Evolutionary conservation across 1,140 invertebrate species (phyloP).

Genomic region (Orchestia grillus): DNA sequence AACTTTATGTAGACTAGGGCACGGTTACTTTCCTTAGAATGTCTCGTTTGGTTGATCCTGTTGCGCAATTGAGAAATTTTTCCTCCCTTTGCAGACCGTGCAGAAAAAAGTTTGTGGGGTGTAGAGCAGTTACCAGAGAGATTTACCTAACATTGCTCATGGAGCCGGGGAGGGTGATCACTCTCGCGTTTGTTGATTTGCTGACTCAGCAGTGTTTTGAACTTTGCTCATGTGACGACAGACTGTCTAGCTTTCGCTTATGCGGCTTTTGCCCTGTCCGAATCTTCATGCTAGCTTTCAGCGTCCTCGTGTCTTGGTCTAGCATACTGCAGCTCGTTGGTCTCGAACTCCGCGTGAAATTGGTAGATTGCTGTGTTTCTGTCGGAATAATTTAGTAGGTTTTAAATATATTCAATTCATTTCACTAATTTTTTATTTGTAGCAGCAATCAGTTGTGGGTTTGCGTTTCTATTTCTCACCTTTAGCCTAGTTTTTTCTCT

Average conservation of each 20-base stretch:
- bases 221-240: not conserved
- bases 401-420: too few species aligned
- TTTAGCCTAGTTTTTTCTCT: too few species aligned
- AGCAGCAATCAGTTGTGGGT: too few species aligned
- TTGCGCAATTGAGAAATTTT: too few species aligned
- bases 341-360: not conserved
- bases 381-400: too few species aligned
- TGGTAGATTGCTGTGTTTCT: not conserved
- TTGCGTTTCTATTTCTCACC: too few species aligned
- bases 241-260: not conserved
- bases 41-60: too few species aligned
- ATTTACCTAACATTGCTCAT: slow-evolving; percentile 9
- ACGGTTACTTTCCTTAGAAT: too few species aligned
- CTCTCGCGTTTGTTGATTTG: not conserved
- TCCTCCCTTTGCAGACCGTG: not conserved
- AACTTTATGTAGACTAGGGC: too few species aligned
- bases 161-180: not conserved
- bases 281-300: not conserved
- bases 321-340: not conserved
- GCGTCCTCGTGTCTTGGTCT: not conserved
- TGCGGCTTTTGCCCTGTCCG: not conserved
- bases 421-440: too few species aligned
- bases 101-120: not conserved
- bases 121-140: not conserved
- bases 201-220: slow-evolving; percentile 5